Evolutionary conservation across 2,888 invertebrate species (phyloP), one percentile per base, ranked within the genome.

Genomic region (Poecilus cupreus): DNA sequence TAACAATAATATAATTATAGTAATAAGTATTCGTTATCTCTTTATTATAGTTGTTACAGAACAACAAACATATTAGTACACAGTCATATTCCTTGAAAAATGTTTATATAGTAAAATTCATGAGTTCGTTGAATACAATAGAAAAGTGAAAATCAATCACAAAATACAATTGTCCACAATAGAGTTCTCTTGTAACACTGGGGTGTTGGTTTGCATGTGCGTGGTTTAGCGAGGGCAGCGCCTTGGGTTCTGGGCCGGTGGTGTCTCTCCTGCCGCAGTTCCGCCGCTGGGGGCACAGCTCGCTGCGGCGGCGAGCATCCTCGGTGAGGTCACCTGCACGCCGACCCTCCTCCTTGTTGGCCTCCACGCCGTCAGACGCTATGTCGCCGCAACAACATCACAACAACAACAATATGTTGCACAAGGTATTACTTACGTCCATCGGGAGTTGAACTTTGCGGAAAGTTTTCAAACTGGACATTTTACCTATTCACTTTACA

Each of bases 191-290:
- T 16, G 4, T 49, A n/a, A 16, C 16, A 16, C 49, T 2, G 1
- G 54, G 54, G 51, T 26, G 26, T 18, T 32, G 77, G 22, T 60
- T 49, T 54, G 54, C 54, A 54, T 54, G 54, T 51, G 13, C 13
- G 43, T 22, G 18, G 18, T 22, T 13, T 88, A 89, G 89, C 85
- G 88, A 89, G 87, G 88, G 87, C 84, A 85, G 85, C 85, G 86
- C 85, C 83, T 85, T 87, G 84, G 87, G 88, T 84, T 86, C 86
- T 83, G 87, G 87, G 16, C 86, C 88, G 87, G 88, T 88, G 87
- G 86, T 87, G 86, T 88, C 88, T 83, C 86, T 89, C 85, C 86
- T 88, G 84, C 88, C 89, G 77, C 88, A 88, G 81, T 89, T 89
- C 85, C 88, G 88, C 82, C 87, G 89, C 83, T 87, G 88, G 81